phyloP scores from a whole-genome alignment of 2,888 invertebrate genomes.

The Eupithecia subumbrata region DNA sequence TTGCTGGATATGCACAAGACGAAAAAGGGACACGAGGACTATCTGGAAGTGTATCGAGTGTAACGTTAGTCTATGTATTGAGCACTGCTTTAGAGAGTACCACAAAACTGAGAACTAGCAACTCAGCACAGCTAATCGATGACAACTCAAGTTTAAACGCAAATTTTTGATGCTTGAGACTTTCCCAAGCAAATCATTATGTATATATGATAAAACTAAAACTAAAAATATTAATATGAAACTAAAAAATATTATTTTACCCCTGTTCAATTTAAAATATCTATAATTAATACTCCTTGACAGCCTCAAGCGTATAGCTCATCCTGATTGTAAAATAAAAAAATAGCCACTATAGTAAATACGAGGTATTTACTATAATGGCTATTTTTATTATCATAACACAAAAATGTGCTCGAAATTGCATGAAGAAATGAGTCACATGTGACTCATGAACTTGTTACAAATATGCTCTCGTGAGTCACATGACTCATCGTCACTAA shows the following conservation, averaged over 20 bases:
- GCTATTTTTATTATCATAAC: not conserved
- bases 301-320: too few species aligned
- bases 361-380: too few species aligned
- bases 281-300: too few species aligned
- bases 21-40: conserved; percentile 2
- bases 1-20: not conserved
- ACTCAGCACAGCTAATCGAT: too few species aligned
- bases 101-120: not conserved
- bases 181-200: too few species aligned
- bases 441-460: not conserved
- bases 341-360: too few species aligned
- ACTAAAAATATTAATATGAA: too few species aligned
- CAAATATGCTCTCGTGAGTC: not conserved
- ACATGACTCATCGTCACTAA: not conserved
- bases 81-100: not conserved
- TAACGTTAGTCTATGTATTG: not conserved
- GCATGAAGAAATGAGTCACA: not conserved
- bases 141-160: not conserved
- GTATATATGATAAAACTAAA: too few species aligned
- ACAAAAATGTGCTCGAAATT: not conserved
- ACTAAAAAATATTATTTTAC: too few species aligned
- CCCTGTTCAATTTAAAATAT: too few species aligned
- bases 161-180: too few species aligned
- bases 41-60: conserved; percentile 16
- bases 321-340: too few species aligned